Evolutionary conservation across 2,113 vertebrate genomes (phyloP), one percentile per base, ranked within the genome.

Genomic region (Tamias sibiricus): DNA sequence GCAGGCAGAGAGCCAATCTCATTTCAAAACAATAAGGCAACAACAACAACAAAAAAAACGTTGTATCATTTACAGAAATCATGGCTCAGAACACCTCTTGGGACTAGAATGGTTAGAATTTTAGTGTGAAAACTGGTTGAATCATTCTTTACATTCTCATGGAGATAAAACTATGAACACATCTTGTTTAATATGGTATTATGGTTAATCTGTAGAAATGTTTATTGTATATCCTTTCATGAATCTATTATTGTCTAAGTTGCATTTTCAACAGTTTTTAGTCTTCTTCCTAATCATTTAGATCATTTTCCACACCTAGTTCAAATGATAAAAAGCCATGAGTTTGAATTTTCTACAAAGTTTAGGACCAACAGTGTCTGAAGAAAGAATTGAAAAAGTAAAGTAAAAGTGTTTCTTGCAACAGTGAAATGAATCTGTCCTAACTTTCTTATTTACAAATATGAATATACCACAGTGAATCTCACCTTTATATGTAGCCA

Each of bases 1-100:
- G 14, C 17, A 94, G 95, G 84, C 93, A 90, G 49, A 44, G 72
- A 87, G 97, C 87, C 97, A 98, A 96, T 94, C 95, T 97, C 3
- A 93, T 47, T 84, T 95, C 84, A 95, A 95, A 96, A 82, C 47
- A 94, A 94, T 80, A 24, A 94, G 13, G 83, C 30, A 96, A 84
- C 6, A 94, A 74, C 87, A 93, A 89, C 95, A 92, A 68, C 76
- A 93, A 96, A 49, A 68, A 79, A 93, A 96, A 49, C 19, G 24
- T 68, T 96, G 1, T 72, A 32, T 24, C 32, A 79, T 93, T 97
- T 82, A 93, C 11, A 77, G 2, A 88, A 89, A 40, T 1, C 1
- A n/a, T 42, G 74, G n/a, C 40, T 94, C 37, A 92, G 62, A 84
- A 91, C 47, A 96, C 79, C 20, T 95, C 80, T 79, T 49, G 11